Evolutionary conservation across 2,113 vertebrate species (phyloP).

Genomic region (Beaufortia kweichowensis): DNA sequence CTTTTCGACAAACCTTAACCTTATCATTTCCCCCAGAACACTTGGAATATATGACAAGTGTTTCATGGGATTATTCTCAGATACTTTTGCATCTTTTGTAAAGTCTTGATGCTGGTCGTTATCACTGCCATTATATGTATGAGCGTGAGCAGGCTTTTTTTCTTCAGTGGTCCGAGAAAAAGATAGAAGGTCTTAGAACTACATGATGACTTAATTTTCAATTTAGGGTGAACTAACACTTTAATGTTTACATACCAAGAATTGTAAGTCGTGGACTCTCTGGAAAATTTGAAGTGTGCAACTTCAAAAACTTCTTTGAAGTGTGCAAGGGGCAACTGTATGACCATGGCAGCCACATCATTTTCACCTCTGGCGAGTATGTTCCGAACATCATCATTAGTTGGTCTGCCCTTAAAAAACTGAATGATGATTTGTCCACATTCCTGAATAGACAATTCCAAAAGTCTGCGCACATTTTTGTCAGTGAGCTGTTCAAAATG

Average conservation of each 20-base stretch:
- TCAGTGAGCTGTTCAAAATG: constrained; percentile 7
- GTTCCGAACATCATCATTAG: neutral
- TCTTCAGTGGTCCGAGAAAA: too few species aligned
- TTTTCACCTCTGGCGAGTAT: neutral
- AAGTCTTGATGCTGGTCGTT: too few species aligned
- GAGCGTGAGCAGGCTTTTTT: too few species aligned
- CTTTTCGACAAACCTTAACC: too few species aligned
- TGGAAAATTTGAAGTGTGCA: neutral
- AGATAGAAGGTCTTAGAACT: too few species aligned
- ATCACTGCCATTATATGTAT: too few species aligned
- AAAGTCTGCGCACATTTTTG: neutral
- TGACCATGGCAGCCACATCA: neutral
- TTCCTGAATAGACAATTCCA: neutral
- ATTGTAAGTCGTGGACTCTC: neutral
- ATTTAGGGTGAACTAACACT: too few species aligned
- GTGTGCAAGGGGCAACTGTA: constrained; percentile 1
- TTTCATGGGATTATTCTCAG: too few species aligned
- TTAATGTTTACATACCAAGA: neutral
- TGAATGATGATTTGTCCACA: neutral
- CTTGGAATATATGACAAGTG: too few species aligned
- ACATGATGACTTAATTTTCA: too few species aligned
- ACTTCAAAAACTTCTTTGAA: constrained; percentile 27
- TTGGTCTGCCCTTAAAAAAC: neutral
- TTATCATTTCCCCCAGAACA: too few species aligned
- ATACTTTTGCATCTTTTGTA: too few species aligned